Conservation (phyloP, 1,140 invertebrate species). For the Ooceraea biroi region DNA sequence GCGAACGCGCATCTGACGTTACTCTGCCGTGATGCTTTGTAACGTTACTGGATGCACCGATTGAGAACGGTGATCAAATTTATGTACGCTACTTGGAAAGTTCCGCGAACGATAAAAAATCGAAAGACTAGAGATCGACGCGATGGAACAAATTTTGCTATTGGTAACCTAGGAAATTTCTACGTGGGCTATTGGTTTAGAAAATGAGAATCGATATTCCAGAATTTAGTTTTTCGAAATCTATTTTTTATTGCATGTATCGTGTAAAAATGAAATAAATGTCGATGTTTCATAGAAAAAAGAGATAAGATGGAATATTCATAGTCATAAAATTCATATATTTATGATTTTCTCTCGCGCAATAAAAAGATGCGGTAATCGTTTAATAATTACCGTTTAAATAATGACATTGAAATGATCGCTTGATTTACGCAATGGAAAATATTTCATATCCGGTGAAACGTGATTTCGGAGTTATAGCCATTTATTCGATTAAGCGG, state of each 20-base stretch:
- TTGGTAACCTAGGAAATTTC: too few relatives aligned
- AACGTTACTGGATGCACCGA: constrained; percentile 36
- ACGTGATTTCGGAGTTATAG: background rate
- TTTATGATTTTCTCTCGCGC: background rate
- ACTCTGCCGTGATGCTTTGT: constrained; percentile 59
- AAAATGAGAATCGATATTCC: constrained; percentile 3
- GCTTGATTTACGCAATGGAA: background rate
- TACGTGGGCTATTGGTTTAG: background rate
- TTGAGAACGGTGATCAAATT: constrained; percentile 48
- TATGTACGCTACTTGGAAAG: background rate
- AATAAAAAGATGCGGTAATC: background rate
- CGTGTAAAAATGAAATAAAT: background rate
- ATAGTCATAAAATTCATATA: background rate
- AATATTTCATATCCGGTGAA: background rate
- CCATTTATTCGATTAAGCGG: constrained; percentile 43
- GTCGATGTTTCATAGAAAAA: background rate
- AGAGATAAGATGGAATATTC: background rate
- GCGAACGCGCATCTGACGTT: constrained; percentile 61
- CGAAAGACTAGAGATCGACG: too few relatives aligned
- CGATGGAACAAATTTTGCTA: too few relatives aligned
- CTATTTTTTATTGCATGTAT: background rate
- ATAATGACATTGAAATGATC: background rate
- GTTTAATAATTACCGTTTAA: too few relatives aligned
- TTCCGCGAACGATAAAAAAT: background rate
- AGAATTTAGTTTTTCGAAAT: background rate